Evolutionary conservation across 1,140 invertebrate species (phyloP).

Genomic region (Stratiolaelaps scimitus): DNA sequence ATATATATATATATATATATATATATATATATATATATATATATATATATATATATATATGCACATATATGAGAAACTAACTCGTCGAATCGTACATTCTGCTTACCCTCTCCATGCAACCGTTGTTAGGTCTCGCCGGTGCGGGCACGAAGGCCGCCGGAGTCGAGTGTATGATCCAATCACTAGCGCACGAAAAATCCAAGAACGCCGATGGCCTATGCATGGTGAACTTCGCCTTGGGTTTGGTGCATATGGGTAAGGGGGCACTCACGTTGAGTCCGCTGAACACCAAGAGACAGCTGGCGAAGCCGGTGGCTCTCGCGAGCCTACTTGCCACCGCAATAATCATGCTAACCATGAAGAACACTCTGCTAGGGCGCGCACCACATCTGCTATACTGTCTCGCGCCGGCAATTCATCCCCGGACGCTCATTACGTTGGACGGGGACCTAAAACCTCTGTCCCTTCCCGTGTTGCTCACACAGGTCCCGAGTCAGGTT

Average conservation of each 20-base stretch:
- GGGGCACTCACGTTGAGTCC: conserved; percentile 94
- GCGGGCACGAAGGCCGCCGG: conserved; percentile 54
- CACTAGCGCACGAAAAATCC: conserved; percentile 89
- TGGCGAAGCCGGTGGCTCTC: conserved; percentile 86
- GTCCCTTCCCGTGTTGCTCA: no score
- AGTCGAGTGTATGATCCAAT: conserved; percentile 88
- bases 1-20: no score
- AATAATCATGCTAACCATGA: conserved; percentile 87
- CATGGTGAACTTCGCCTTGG: conserved; percentile 97
- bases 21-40: no score
- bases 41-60: no score
- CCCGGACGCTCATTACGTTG: no score
- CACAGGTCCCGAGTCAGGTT: no score
- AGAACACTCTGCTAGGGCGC: conserved; percentile 87
- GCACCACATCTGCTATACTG: conserved; percentile 93
- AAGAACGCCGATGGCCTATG: conserved; percentile 97
- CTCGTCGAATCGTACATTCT: conserved; percentile 38
- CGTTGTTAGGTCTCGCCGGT: conserved; percentile 30
- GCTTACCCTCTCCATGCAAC: not conserved
- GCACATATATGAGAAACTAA: no score
- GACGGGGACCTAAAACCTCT: no score
- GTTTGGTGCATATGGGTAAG: conserved; percentile 93
- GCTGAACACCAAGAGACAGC: conserved; percentile 86
- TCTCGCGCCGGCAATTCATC: conserved; percentile 87
- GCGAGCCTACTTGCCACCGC: conserved; percentile 80